Conservation (phyloP, 2,888 invertebrate species). For the Coecobrya sp. region DNA sequence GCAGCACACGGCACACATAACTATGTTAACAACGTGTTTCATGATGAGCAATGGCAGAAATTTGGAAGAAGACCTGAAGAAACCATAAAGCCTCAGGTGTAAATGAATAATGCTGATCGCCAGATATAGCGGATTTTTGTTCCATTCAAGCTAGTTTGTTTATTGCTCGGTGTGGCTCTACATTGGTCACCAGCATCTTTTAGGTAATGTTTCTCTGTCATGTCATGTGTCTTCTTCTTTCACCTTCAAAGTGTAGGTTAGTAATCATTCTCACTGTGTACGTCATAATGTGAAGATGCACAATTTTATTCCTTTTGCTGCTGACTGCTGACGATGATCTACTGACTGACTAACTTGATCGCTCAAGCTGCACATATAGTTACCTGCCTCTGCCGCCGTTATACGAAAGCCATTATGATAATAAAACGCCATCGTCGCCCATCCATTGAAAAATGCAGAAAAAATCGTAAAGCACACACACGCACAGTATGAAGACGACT, state of each 20-base stretch:
- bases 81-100: constrained; percentile 65
- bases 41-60: constrained; percentile 32
- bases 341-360: constrained; percentile 56
- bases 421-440: constrained; percentile 2
- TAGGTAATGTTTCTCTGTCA: constrained; percentile 37
- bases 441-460: neutral
- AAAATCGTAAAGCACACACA: constrained; percentile 14
- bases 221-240: constrained; percentile 67
- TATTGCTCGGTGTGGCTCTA: constrained; percentile 19
- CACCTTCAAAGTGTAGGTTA: constrained; percentile 73
- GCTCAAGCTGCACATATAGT: neutral
- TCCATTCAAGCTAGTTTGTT: constrained; percentile 5
- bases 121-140: constrained; percentile 19
- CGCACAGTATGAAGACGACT: neutral
- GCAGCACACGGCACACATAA: neutral
- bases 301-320: neutral
- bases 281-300: neutral
- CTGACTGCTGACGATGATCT: constrained; percentile 11
- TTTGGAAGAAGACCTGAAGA: constrained; percentile 14
- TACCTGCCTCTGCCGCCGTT: constrained; percentile 24
- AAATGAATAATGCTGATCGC: constrained; percentile 46
- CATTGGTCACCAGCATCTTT: constrained; percentile 5
- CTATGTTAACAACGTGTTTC: constrained; percentile 4
- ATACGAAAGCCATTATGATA: constrained; percentile 28
- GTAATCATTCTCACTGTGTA: constrained; percentile 13